Base-by-base conservation (phyloP, 1,140 invertebrate genomes). In the Drosophila sucinea region DNA sequence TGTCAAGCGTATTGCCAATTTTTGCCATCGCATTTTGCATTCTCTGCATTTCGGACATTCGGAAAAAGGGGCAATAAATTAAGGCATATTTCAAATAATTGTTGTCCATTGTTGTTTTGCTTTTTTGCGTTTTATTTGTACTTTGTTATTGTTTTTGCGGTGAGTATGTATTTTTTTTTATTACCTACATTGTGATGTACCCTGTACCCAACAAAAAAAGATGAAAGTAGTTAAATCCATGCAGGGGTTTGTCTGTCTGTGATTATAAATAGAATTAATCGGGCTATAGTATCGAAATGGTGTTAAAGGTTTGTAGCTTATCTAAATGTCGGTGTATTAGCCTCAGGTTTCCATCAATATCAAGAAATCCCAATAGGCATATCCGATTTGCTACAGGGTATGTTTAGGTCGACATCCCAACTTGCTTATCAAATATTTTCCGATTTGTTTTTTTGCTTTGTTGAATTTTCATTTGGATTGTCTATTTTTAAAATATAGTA, bases 401-500 rank as follows among this genome's bases (percentile, higher is more conserved):
- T 51, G 1, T 27, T 25, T 2, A 76, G 79, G 75, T 73, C 27
- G 51, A 17, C 17, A 17, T 57, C 23, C 7, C 38, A 47, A 55
- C 27, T 47, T 41, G 62, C 35, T 62, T 30, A 57, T 55, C 7
- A 55, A 60, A 40, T 60, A 47, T 8, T 65, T 56, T 60, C 60
- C 17, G 62, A 54, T 23, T 40, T 11, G 33, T 73, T n/a, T 4
- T 25, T 60, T 4, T 47, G 11, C 44, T 47, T 33, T 35, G 33
- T 23, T 63, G 23, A 33, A 61, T 62, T 64, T 73, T 41, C 56
- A 40, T 56, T 71, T 75, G 51, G 7, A 27, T 65, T 56, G 71
- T 81, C 71, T 75, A 78, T 82, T 81, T 78, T 68, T 58, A 60
- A 61, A 30, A 60, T 67, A 30, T 8, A 25, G 29, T 25, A 17